Evolutionary conservation across 2,888 invertebrate species (phyloP).

Genomic region (Trissoscelio sp.): DNA sequence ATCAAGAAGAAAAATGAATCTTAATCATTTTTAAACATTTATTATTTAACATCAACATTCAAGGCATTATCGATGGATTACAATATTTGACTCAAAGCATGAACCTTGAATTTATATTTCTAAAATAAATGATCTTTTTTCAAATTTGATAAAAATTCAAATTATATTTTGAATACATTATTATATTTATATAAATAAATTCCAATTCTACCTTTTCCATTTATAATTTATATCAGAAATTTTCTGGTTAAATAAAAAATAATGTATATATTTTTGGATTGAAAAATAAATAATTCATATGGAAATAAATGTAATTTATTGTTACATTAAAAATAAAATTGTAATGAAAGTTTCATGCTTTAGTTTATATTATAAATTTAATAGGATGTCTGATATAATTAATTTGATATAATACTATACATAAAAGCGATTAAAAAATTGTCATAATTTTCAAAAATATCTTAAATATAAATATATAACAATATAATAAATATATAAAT

Average conservation of each 20-base stretch:
- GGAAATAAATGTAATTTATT: no score
- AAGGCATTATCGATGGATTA: conserved; percentile 34
- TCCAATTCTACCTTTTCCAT: no score
- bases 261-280: no score
- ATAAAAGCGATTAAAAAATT: no score
- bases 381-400: conserved; percentile 44
- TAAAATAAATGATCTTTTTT: not conserved
- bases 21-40: not conserved
- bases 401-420: no score
- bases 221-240: no score
- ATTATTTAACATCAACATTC: conserved; percentile 1
- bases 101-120: not conserved
- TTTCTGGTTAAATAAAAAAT: no score
- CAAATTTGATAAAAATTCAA: not conserved
- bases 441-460: no score
- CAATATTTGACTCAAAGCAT: conserved; percentile 11
- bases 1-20: not conserved
- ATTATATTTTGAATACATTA: no score
- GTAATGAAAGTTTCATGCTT: conserved; percentile 36
- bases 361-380: conserved; percentile 8
- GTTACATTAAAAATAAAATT: not conserved
- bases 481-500: not conserved
- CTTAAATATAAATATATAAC: no score
- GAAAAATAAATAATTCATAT: no score
- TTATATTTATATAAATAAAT: no score